Percentiles rank a stretch among this genome's conserved stretches.
phyloP scores from a whole-genome alignment of 2,888 invertebrate genomes.

The Dryobotodes eremita region DNA sequence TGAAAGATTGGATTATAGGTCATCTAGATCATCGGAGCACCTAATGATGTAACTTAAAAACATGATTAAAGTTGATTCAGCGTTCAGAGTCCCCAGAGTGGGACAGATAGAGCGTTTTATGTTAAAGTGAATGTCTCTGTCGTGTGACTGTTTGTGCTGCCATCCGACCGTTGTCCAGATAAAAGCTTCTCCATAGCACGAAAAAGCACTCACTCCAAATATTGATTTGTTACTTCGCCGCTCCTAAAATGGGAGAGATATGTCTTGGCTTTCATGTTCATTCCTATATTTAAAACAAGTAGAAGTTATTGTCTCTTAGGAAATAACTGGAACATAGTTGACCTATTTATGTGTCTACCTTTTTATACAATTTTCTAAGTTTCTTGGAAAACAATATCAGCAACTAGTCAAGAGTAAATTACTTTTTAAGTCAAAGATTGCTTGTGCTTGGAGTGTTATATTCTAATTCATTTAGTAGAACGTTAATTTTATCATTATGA shows the following conservation, averaged over 20 bases:
- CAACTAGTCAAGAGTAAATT: background rate
- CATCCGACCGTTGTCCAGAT: conserved; percentile 90
- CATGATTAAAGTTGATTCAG: conserved; percentile 50
- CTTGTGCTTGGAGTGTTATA: conserved; percentile 37
- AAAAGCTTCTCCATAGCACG: conserved; percentile 91
- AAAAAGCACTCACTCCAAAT: conserved; percentile 91
- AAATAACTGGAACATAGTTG: conserved; percentile 50
- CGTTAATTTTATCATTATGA: conserved; percentile 69
- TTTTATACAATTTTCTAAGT: background rate
- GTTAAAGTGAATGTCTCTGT: conserved; percentile 88
- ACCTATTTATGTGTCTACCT: conserved; percentile 50
- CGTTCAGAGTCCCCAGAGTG: conserved; percentile 40
- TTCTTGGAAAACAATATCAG: background rate
- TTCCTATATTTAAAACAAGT: conserved; percentile 77
- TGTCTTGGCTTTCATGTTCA: conserved; percentile 81
- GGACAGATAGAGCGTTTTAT: conserved; percentile 78
- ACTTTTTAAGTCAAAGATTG: conserved; percentile 14
- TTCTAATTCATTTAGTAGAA: conserved; percentile 64
- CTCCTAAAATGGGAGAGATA: conserved; percentile 87
- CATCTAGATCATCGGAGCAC: conserved; percentile 16
- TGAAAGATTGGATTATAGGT: conserved; percentile 41
- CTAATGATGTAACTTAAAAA: conserved; percentile 53
- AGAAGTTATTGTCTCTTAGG: conserved; percentile 71
- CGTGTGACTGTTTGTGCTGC: conserved; percentile 87
- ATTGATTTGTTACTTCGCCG: conserved; percentile 90